Evolutionary conservation across 1,140 invertebrate genomes (phyloP), one percentile per base, ranked within the genome.

Genomic region (Metaphire vulgaris): DNA sequence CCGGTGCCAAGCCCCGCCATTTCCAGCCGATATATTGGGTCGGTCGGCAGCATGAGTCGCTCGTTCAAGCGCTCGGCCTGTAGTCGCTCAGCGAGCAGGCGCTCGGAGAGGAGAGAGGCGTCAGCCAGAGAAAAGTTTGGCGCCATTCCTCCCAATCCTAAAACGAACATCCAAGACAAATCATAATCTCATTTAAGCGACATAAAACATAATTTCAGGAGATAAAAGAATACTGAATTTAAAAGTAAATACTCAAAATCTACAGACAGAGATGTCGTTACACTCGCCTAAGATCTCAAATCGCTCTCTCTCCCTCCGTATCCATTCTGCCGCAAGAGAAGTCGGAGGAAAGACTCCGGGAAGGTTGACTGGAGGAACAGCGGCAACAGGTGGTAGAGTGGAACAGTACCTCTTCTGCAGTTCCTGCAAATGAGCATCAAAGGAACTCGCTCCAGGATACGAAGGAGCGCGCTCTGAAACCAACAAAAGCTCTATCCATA

Each of bases 241-340:
- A n/a, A n/a, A n/a, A n/a, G n/a, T n/a, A n/a, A n/a, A n/a, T n/a
- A n/a, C n/a, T n/a, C n/a, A n/a, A n/a, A n/a, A n/a, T n/a, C n/a
- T n/a, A n/a, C n/a, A n/a, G n/a, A n/a, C n/a, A n/a, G n/a, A n/a
- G n/a, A n/a, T n/a, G n/a, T n/a, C n/a, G n/a, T n/a, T n/a, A n/a
- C n/a, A 21, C 41, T 56, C 41, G 21, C 41, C 41, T 56, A 56
- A 21, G 21, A 56, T 6, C 21, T 56, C 41, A 21, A 56, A 21
- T 56, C 41, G 41, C 41, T 56, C 41, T 68, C 94, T 88, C 84
- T 96, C 94, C 14, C 77, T 31, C 30, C 69, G 74, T 80, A 95
- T 85, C 82, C 93, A 92, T 80, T 91, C 91, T 33, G 93, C 91
- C 72, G 82, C 83, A 14, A 85, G 85, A 67, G 86, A 85, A 83